Conservation (phyloP, 2,113 vertebrate species). For the human region DNA sequence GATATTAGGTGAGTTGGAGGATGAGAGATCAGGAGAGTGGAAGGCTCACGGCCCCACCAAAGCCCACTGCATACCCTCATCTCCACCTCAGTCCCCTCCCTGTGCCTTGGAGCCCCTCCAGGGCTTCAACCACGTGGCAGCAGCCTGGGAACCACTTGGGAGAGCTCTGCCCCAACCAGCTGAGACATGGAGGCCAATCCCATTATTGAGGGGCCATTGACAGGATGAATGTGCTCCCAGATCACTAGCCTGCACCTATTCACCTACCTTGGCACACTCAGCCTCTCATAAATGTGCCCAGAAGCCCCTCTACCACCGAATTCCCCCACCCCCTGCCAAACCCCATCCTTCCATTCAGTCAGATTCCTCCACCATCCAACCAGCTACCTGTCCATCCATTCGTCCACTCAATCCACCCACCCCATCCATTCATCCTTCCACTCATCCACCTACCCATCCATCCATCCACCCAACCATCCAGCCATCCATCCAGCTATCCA, state of each 20-base stretch:
- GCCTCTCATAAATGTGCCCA: background rate
- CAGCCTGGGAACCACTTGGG: background rate
- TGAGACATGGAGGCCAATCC: background rate
- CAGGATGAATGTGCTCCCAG: background rate
- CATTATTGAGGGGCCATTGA: background rate
- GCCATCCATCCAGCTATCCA: too few species aligned
- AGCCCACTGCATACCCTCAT: background rate
- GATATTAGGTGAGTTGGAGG: background rate
- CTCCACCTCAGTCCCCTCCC: too few species aligned
- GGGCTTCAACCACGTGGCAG: too few species aligned
- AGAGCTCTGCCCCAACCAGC: background rate
- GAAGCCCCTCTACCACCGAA: too few species aligned
- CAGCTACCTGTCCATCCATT: too few species aligned
- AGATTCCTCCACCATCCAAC: background rate
- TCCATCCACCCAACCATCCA: rapidly evolving
- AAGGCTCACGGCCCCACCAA: background rate
- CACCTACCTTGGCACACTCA: background rate
- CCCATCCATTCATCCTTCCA: too few species aligned
- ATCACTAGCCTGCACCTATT: background rate
- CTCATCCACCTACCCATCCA: rapidly evolving
- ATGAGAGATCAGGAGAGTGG: background rate
- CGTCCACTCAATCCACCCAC: too few species aligned
- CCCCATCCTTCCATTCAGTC: background rate
- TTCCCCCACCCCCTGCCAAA: too few species aligned
- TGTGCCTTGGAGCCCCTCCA: background rate